Evolutionary conservation across 2,797 vertebrate genomes (phyloP), one percentile per base, ranked within the genome.

Genomic region (Notolepis coatsorum): DNA sequence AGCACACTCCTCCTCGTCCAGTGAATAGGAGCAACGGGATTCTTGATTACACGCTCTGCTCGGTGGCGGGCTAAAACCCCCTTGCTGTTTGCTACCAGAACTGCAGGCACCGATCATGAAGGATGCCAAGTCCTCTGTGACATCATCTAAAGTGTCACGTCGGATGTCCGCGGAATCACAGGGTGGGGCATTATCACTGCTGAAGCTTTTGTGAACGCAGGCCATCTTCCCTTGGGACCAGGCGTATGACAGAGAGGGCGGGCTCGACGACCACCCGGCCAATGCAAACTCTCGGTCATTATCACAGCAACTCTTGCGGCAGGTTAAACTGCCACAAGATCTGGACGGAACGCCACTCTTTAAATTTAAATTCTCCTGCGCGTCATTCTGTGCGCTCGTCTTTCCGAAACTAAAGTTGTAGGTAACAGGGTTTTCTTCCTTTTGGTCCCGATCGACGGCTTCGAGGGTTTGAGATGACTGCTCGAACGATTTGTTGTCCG

Each of bases 131-230:
- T 84, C 79, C 20, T 87, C 77, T 41, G 82, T 70, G 50, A 86
- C 63, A 37, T 85, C 83, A 35, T 91, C 81, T 59, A 89, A 43
- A 45, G 65, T 60, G 30, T 55, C 69, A n/a, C 2, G 60, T 47
- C 77, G 71, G 13, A 80, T 61, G 77, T 92, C 86, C 41, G 90
- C 84, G 84, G 93, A 94, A 56, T 90, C 82, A 56, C 48, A 25
- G 0, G 92, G 90, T 38, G 91, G 89, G 61, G 91, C 91, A 8
- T 88, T 75, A 57, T 89, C 85, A 31, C 50, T 66, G n/a, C 71
- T 72, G 2, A 69, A 55, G 65, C 65, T 67, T 27, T 66, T 67
- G 49, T 53, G 25, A 4, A 80, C 67, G n/a, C 35, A 43, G 1
- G 52, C 58, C 42, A 67, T 56, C 43, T 84, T 90, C 54, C 58